Base-by-base conservation (phyloP, 1,140 invertebrate species). In the Bombus impatiens region DNA sequence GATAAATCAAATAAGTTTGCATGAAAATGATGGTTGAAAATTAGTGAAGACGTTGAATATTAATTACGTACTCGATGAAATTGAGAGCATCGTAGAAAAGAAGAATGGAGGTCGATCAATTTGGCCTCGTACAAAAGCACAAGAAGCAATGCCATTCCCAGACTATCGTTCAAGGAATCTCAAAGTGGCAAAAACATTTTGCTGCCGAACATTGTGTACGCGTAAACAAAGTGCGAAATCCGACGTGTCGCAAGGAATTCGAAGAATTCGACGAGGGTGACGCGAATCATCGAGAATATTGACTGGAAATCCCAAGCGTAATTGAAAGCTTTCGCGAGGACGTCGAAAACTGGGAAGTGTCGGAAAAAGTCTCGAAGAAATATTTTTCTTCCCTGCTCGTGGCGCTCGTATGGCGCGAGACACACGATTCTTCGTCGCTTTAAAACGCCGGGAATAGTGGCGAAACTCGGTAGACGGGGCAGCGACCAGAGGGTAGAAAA, bases 371-470 rank as follows among this genome's bases (percentile, higher is more conserved):
- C 35, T 70, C 42, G 59, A 82, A 74, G 80, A 70, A 80, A 82
- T 83, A 68, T 53, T 87, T 67, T 67, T 75, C 82, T 89, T 87
- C 71, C 42, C 37, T 40, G 18, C 18, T 57, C 53, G 40, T 42
- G 12, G 15, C 25, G 1, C 32, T 40, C 47, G 47, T 53, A 53
- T 53, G 65, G 44, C 42, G 25, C 72, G 72, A 85, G 84, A 88
- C 87, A 32, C 84, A 12, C 81, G 84, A 84, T 87, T 87, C 74
- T 72, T 82, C 70, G 53, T 70, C 28, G 86, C 32, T 86, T 86
- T 88, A 84, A 90, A 88, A 71, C 71, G 47, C 0, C 40, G 67
- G 59, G 62, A 82, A 82, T 76, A 84, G 62, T 67, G 81, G 68
- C 82, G 59, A 70, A 57, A 44, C 71, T 65, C 78, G 77, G 71